phyloP scores from a whole-genome alignment of 2,888 invertebrate species.

The Clivina fossor region DNA sequence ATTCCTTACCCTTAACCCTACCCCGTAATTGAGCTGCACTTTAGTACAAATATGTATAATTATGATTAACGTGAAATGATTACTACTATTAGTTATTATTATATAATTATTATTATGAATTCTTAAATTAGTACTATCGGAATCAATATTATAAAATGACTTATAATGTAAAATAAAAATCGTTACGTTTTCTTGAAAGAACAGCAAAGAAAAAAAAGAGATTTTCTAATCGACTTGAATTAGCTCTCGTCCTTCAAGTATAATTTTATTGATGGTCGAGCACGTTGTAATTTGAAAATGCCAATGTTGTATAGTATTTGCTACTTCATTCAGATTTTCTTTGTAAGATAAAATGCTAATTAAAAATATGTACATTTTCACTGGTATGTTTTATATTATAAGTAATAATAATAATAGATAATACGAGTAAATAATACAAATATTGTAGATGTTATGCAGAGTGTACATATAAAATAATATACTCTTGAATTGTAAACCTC shows the following conservation, averaged over 20 bases:
- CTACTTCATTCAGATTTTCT: conserved; percentile 29
- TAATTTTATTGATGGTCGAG: conserved; percentile 27
- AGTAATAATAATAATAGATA: conserved; percentile 23
- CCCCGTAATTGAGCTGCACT: conserved; percentile 31
- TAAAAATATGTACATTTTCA: conserved; percentile 32
- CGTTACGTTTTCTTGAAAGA: conserved; percentile 23
- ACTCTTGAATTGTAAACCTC: conserved; percentile 29
- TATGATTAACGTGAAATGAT: conserved; percentile 18
- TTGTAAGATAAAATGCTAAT: conserved; percentile 34
- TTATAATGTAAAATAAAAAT: conserved; percentile 22
- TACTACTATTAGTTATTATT: too few species aligned
- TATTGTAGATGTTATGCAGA: conserved; percentile 33
- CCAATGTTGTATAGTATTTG: conserved; percentile 34
- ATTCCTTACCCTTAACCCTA: conserved; percentile 5
- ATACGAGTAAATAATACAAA: conserved; percentile 12
- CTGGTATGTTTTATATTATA: conserved; percentile 32
- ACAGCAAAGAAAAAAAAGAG: too few species aligned
- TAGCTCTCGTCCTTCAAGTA: conserved; percentile 28
- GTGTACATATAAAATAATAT: conserved; percentile 33
- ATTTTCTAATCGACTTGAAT: conserved; percentile 22
- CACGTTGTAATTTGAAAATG: conserved; percentile 31
- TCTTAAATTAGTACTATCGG: too few species aligned
- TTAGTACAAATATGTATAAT: conserved; percentile 33
- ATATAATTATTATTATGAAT: too few species aligned
- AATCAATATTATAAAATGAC: too few species aligned